Percentiles rank a stretch among this genome's conserved stretches.
These are phyloP conservation scores for Hybognathus amarus DNA, from an alignment of 2,797 vertebrate species.

Conservation along the genomic window DNA sequence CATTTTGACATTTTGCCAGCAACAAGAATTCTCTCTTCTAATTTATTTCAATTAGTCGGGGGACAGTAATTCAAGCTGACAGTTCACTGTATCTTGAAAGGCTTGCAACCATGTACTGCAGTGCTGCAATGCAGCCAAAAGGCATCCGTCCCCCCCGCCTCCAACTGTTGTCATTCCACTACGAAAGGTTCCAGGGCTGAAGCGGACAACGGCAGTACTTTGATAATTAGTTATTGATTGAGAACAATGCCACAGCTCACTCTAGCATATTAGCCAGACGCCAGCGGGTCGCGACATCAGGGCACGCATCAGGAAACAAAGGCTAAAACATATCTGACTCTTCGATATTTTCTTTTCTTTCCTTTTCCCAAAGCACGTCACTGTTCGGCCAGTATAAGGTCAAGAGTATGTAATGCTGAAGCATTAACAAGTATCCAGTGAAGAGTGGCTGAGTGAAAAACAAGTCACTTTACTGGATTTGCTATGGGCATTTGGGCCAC, in stretches of 20 bases:
- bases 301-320: slow-evolving; percentile 86
- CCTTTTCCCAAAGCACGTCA: slow-evolving; percentile 73
- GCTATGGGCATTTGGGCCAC: slow-evolving; percentile 2
- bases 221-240: slow-evolving; percentile 99
- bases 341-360: slow-evolving; percentile 76
- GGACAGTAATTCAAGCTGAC: slow-evolving; percentile 92
- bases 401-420: slow-evolving; percentile 81
- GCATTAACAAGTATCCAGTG: slow-evolving; percentile 76
- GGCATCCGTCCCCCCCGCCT: slow-evolving; percentile 74
- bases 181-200: slow-evolving; percentile 86
- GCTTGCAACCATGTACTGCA: slow-evolving; percentile 83
- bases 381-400: slow-evolving; percentile 72
- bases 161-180: slow-evolving; percentile 75
- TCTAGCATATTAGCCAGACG: slow-evolving; percentile 88
- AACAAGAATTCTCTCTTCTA: slow-evolving; percentile 95
- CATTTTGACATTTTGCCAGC: slow-evolving; percentile 87
- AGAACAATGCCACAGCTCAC: slow-evolving; percentile 85
- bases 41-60: slow-evolving; percentile 93
- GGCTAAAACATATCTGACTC: slow-evolving; percentile 82
- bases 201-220: slow-evolving; percentile 83
- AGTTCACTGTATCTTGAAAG: slow-evolving; percentile 90
- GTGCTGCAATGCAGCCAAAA: slow-evolving; percentile 89
- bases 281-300: slow-evolving; percentile 86
- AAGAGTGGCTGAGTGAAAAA: slow-evolving; percentile 79
- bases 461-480: slow-evolving; percentile 52